A percentile compares a stretch with the other conserved stretches of the same genome.
Conservation (phyloP, 2,888 invertebrate genomes). For the Euzophera pinguis region DNA sequence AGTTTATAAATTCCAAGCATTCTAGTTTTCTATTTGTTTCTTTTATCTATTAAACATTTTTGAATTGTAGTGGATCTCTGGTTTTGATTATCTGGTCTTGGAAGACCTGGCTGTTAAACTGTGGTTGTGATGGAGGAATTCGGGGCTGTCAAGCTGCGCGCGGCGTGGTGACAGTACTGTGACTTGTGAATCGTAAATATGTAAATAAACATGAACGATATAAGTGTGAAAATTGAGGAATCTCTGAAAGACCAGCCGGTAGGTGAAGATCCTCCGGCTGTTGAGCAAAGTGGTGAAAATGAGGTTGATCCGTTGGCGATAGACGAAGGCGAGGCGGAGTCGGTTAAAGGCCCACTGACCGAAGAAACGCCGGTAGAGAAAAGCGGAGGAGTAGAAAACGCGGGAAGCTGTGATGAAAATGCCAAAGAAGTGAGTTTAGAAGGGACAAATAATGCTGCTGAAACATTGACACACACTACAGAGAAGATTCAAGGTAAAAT, state of each 20-base stretch:
- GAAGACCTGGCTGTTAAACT: constrained; percentile 25
- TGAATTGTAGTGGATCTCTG: neutral
- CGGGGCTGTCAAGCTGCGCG: constrained; percentile 62
- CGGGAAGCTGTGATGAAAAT: constrained; percentile 70
- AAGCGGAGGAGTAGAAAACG: constrained; percentile 34
- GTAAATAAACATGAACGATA: constrained; percentile 80
- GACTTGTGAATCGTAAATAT: constrained; percentile 70
- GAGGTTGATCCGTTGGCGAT: constrained; percentile 67
- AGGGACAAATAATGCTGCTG: constrained; percentile 41
- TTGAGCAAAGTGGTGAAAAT: constrained; percentile 46
- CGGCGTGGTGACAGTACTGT: constrained; percentile 67
- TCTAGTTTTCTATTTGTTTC: constrained; percentile 36
- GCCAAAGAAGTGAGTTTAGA: constrained; percentile 67
- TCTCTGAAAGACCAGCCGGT: constrained; percentile 58
- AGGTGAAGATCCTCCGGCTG: constrained; percentile 45
- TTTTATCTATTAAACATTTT: constrained; percentile 7
- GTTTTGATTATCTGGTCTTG: constrained; percentile 18
- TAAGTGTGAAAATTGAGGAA: constrained; percentile 70
- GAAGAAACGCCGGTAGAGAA: constrained; percentile 34
- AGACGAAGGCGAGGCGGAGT: constrained; percentile 43
- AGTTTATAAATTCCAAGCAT: constrained; percentile 55
- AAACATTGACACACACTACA: constrained; percentile 28
- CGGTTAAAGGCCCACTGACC: constrained; percentile 35
- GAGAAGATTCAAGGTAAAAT: constrained; percentile 40
- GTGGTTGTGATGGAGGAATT: constrained; percentile 54